Conservation (phyloP, 2,797 vertebrate genomes). For the Sebastes itinus region DNA sequence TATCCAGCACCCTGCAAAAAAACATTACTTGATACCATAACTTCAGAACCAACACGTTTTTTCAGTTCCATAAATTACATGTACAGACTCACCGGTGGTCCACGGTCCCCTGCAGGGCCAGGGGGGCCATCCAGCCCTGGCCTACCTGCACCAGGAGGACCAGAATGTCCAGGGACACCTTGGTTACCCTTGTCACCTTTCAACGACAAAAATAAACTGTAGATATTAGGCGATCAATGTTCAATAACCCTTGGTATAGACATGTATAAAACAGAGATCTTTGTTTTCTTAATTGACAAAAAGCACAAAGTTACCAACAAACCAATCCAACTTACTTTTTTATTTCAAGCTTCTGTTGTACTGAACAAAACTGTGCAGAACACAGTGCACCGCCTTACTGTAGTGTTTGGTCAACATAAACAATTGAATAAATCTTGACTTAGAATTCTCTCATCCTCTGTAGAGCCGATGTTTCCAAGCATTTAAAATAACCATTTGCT, state of each 20-base stretch:
- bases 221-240: background rate
- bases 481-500: background rate
- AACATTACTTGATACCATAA: background rate
- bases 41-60: background rate
- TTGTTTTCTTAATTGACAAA: background rate
- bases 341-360: background rate
- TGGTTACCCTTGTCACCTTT: conserved; percentile 66
- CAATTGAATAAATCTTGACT: background rate
- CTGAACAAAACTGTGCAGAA: background rate
- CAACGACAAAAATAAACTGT: background rate
- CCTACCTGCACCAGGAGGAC: conserved; percentile 50
- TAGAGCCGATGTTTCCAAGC: background rate
- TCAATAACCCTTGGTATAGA: background rate
- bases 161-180: conserved; percentile 53
- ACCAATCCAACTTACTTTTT: background rate
- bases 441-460: background rate
- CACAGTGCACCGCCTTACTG: background rate
- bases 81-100: conserved; percentile 58
- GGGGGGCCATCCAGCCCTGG: conserved; percentile 48
- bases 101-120: conserved; percentile 64
- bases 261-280: background rate
- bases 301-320: background rate
- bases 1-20: conserved; percentile 46
- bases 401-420: background rate
- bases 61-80: background rate